Percentiles rank a stretch among this genome's conserved stretches.
Conservation (phyloP, 2,888 invertebrate species). For the Steinernema carpocapsae region DNA sequence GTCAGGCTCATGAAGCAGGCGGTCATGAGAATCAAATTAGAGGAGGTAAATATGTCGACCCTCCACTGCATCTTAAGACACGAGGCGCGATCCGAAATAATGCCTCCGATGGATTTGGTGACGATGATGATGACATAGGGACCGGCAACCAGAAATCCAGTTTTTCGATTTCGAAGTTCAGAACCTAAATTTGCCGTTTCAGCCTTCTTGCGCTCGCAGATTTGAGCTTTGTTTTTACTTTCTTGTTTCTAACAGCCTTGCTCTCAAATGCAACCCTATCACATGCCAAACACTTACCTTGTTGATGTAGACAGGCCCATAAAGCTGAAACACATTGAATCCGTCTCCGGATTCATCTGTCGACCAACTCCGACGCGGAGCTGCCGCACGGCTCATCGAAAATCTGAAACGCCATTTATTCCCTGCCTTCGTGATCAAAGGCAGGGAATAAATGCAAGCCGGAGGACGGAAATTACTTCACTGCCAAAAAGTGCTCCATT, state of each 20-base stretch:
- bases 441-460: too few relatives aligned
- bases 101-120: conserved; percentile 9
- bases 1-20: conserved; percentile 51
- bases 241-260: too few relatives aligned
- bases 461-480: too few relatives aligned
- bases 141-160: not conserved
- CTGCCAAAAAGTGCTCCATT: too few relatives aligned
- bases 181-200: not conserved
- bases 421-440: too few relatives aligned
- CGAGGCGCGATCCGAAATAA: conserved; percentile 13
- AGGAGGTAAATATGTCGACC: conserved; percentile 48
- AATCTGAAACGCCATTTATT: too few relatives aligned
- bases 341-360: too few relatives aligned
- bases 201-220: too few relatives aligned
- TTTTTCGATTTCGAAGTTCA: conserved; percentile 11
- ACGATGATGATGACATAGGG: conserved; percentile 4
- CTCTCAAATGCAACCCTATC: too few relatives aligned
- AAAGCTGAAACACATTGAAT: conserved; percentile 23
- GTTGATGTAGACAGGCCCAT: conserved; percentile 36
- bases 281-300: conserved; percentile 1
- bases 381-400: too few relatives aligned
- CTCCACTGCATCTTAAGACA: conserved; percentile 38
- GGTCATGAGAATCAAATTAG: conserved; percentile 52
- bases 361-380: too few relatives aligned
- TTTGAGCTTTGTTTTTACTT: too few relatives aligned